Base-by-base conservation (phyloP, 2,888 invertebrate genomes). In the Chorisops tibialis region DNA sequence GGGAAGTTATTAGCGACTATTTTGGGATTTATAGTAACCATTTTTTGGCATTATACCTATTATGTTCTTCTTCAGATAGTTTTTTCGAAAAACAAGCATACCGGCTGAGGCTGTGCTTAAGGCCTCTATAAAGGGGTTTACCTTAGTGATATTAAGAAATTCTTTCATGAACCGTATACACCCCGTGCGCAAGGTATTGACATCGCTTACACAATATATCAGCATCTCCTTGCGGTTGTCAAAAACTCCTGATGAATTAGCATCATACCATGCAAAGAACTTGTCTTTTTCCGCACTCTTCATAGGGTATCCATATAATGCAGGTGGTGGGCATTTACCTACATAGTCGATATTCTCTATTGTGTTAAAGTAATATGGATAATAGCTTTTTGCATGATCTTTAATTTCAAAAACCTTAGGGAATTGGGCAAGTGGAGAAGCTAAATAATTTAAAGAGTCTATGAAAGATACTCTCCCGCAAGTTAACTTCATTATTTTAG, bases 371-470 rank as follows among this genome's bases (percentile, higher is more conserved):
- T 18, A 45, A 2, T 16, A 45, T 16, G 45, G 45, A 11, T 19
- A 45, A 45, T 45, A 43, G 9, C 43, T 16, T n/a, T 43, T 45
- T n/a, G 45, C 11, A 1, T 16, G 18, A 18, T 45, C 19, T 7
- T 45, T 45, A 19, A 45, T 45, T n/a, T n/a, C 45, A 19, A 45
- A 45, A 16, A 45, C 19, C 18, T n/a, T 16, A 7, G 45, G 16
- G 45, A 45, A 45, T 18, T 45, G n/a, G 1, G 18, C n/a, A 18
- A 45, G 45, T 6, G 19, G 45, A 18, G 16, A 45, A 16, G 45
- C 45, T 39, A 60, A 37, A 51, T 38, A 60, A 19, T 60, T 51
- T 22, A 60, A 51, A 38, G 51, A 24, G 24, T 45, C 45, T 16
- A 45, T 45, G 16, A 45, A 45, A 19, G 3, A 45, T 45, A 45